A percentile compares a stretch with the other conserved stretches of the same genome.
These are phyloP conservation scores for Pachypanchax playfairii DNA, from an alignment of 2,113 vertebrate species.

Conservation along the genomic window DNA sequence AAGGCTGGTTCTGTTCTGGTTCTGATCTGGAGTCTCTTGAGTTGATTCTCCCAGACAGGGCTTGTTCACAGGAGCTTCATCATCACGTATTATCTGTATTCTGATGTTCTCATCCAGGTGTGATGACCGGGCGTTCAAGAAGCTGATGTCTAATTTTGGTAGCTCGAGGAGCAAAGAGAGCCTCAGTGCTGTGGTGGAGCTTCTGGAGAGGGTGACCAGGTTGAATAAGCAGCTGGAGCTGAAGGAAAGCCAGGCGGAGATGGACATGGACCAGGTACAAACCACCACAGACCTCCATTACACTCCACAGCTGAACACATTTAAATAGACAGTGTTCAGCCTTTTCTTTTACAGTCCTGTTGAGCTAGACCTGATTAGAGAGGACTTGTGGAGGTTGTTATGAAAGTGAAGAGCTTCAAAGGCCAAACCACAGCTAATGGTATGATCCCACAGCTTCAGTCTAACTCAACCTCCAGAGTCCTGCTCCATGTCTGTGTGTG, in stretches of 20 bases:
- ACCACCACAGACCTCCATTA: conserved; percentile 3
- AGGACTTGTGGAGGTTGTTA: conserved; percentile 36
- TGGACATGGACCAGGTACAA: conserved; percentile 83
- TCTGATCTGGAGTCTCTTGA: too few species aligned
- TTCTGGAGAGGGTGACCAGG: conserved; percentile 72
- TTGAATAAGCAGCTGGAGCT: conserved; percentile 82
- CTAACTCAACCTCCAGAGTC: conserved; percentile 41
- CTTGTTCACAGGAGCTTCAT: too few species aligned
- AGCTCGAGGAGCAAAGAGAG: conserved; percentile 64
- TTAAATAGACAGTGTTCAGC: conserved; percentile 10
- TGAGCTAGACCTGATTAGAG: conserved; percentile 60
- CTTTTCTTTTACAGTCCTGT: conserved; percentile 28
- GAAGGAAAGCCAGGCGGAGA: conserved; percentile 72
- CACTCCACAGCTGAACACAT: neutral
- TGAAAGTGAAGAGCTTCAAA: conserved; percentile 66
- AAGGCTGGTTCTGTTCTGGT: too few species aligned
- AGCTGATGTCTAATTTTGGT: conserved; percentile 73
- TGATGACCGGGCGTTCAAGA: conserved; percentile 80
- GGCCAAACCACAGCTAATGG: conserved; percentile 58
- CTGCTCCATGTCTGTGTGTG: conserved; percentile 38
- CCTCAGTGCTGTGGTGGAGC: conserved; percentile 67
- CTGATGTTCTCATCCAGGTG: conserved; percentile 74
- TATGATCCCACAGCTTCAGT: conserved; percentile 41
- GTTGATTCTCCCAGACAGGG: too few species aligned
- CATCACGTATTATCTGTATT: neutral